phyloP scores from a whole-genome alignment of 2,797 vertebrate genomes.

The Oreochromis mossambicus region DNA sequence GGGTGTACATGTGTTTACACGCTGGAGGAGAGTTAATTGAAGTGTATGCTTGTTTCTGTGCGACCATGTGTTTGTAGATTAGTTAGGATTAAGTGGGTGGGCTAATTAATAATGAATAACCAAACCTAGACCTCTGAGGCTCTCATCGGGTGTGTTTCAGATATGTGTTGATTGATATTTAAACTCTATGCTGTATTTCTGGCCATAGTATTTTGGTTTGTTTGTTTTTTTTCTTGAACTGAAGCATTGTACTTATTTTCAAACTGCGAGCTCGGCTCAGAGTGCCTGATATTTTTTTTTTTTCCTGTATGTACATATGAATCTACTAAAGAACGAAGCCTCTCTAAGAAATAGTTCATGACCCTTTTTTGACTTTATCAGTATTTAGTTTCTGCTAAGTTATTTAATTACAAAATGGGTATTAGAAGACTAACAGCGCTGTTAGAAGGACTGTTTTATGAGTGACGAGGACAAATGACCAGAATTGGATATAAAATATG shows the following conservation, averaged over 20 bases:
- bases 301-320: slow-evolving; percentile 76
- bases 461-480: background rate
- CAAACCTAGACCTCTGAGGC: slow-evolving; percentile 51
- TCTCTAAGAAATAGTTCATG: slow-evolving; percentile 35
- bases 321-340: slow-evolving; percentile 61
- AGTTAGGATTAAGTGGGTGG: slow-evolving; percentile 33
- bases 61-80: slow-evolving; percentile 34
- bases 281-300: slow-evolving; percentile 74
- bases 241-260: slow-evolving; percentile 70
- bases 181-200: slow-evolving; percentile 67
- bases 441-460: background rate
- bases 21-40: slow-evolving; percentile 1
- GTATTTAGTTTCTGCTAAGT: background rate
- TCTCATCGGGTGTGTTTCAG: slow-evolving; percentile 34
- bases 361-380: background rate
- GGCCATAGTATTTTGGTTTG: slow-evolving; percentile 36
- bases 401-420: background rate
- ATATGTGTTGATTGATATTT: slow-evolving; percentile 71
- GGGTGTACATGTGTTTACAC: slow-evolving; percentile 30
- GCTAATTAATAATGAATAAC: slow-evolving; percentile 53
- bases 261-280: slow-evolving; percentile 69
- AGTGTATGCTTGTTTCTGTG: slow-evolving; percentile 42
- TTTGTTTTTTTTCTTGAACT: slow-evolving; percentile 40
- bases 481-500: background rate
- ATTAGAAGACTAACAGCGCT: background rate